Base-by-base conservation (phyloP, 2,888 invertebrate species). In the Seira musarum region DNA sequence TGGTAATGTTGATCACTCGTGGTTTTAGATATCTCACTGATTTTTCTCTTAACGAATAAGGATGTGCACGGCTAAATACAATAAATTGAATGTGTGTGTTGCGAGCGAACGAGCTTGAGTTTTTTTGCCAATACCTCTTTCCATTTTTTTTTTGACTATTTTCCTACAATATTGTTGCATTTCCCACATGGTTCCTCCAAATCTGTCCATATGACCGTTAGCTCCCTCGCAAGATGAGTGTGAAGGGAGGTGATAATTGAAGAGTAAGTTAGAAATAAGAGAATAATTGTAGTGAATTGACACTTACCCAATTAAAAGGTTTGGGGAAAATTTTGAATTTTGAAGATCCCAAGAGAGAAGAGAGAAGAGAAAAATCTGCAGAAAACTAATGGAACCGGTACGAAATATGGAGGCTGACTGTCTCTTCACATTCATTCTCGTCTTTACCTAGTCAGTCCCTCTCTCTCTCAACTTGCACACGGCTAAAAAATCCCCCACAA, bases 311-410 rank as follows among this genome's bases (percentile, higher is more conserved):
- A 85, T 84, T 84, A 80, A 81, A 82, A 83, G 80, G 84, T 83
- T 82, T 80, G 84, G 85, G 84, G 83, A 84, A 82, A 86, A 86
- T 86, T 86, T 86, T 80, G 86, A 86, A 86, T 86, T 86, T 86
- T 83, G 86, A 85, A 85, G 83, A 84, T 83, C 83, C 81, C 84
- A 83, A 82, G 82, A 68, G 57, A 80, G 80, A 78, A 78, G 65
- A 65, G 78, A 78, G 78, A 80, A 80, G 80, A 80, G 80, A 82
- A 82, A 82, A 84, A 81, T 83, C 77, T 84, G 82, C 83, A 81
- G 82, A 83, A 80, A 82, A 84, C 83, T 83, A 84, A 83, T 82
- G 77, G 83, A 84, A 85, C 85, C 85, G 85, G 85, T 85, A 82
- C 80, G 83, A 84, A 85, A 85, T 84, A 84, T 85, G 84, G 85